Percentiles rank a stretch among this genome's conserved stretches.
Conservation (phyloP, 2,113 vertebrate species). For the Haemorhous mexicanus region DNA sequence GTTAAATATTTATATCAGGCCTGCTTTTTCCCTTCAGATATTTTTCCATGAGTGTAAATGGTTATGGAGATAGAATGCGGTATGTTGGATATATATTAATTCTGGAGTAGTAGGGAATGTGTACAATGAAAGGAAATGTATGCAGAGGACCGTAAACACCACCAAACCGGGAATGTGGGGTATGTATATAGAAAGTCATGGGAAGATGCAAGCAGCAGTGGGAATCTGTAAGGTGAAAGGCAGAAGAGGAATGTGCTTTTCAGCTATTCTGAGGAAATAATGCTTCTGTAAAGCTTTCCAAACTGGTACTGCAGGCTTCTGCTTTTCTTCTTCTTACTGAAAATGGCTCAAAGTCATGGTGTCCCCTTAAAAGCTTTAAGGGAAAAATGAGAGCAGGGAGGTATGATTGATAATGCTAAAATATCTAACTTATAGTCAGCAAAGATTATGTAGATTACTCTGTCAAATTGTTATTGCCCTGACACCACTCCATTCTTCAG, state of each 20-base stretch:
- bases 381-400: neutral
- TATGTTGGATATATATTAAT: neutral
- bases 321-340: neutral
- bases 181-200: neutral
- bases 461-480: neutral
- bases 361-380: neutral
- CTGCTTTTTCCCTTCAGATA: neutral
- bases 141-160: neutral
- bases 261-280: neutral
- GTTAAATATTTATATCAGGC: neutral
- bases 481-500: neutral
- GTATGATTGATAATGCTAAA: neutral
- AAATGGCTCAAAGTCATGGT: neutral
- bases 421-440: neutral
- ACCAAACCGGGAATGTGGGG: neutral
- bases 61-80: neutral
- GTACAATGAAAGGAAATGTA: neutral
- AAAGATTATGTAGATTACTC: neutral
- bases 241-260: neutral
- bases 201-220: constrained; percentile 5
- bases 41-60: neutral
- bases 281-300: neutral
- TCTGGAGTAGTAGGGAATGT: neutral
- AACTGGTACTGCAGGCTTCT: neutral
- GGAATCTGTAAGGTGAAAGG: neutral